Conservation (phyloP, 92 coral and sea anemone genomes). For the Pocillopora meandrina region DNA sequence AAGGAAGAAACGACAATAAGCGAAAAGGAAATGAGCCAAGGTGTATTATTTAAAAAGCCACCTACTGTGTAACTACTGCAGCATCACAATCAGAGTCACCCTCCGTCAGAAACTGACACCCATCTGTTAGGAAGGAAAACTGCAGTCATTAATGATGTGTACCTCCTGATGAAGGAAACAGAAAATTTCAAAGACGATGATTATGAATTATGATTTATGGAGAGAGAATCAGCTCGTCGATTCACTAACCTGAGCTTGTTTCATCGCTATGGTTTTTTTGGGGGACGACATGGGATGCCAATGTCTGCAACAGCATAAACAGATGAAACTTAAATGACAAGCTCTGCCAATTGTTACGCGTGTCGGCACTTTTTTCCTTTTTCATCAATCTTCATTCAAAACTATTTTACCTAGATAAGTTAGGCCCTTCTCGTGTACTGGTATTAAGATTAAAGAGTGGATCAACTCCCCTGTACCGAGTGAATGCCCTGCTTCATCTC, state of each 20-base stretch:
- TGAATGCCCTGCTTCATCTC: too few species aligned
- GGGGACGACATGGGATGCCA: constrained; percentile 44
- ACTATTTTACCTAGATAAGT: too few species aligned
- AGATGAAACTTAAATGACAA: neutral
- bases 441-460: too few species aligned
- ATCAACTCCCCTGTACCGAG: too few species aligned
- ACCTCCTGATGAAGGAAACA: neutral
- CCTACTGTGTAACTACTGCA: constrained; percentile 24
- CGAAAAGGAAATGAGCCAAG: neutral
- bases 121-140: constrained; percentile 19
- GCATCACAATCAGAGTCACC: constrained; percentile 33
- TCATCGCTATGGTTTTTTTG: constrained; percentile 54
- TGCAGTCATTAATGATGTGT: too few species aligned
- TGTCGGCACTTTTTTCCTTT: too few species aligned
- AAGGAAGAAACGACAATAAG: too few species aligned
- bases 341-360: too few species aligned
- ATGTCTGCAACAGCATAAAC: neutral
- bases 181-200: neutral
- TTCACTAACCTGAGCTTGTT: constrained; percentile 56
- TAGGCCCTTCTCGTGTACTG: too few species aligned
- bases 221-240: too few species aligned
- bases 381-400: too few species aligned
- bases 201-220: too few species aligned
- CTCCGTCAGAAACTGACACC: constrained; percentile 41
- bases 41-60: neutral